Percentiles rank a stretch among this genome's conserved stretches.
Conservation (phyloP, 2,113 vertebrate genomes). For the Prunella fulvescens region DNA sequence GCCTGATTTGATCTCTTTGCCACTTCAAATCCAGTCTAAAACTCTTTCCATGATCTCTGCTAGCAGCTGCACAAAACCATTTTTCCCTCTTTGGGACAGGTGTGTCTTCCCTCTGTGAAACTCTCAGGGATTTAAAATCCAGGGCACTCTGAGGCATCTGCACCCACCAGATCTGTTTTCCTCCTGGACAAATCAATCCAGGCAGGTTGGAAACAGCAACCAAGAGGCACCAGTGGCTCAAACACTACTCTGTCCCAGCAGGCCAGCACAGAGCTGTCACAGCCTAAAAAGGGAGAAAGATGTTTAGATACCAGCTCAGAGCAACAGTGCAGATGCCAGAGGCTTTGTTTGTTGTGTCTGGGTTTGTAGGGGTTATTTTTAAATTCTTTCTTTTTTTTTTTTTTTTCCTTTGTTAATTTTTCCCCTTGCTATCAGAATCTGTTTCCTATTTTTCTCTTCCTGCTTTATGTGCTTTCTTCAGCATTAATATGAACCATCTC, state of each 20-base stretch:
- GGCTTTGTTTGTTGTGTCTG: background rate
- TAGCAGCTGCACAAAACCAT: too few species aligned
- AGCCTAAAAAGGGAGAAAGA: background rate
- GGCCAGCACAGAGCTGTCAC: background rate
- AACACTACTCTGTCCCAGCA: background rate
- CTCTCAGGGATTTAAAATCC: background rate
- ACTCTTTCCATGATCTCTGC: background rate
- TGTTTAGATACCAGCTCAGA: background rate
- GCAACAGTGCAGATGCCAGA: background rate
- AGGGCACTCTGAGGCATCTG: background rate
- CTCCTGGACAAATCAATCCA: background rate
- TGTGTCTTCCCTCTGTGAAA: background rate
- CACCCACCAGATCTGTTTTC: background rate
- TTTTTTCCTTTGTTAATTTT: accelerated
- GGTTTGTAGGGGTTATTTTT: background rate
- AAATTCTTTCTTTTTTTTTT: accelerated
- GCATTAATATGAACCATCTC: background rate
- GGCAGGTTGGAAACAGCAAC: background rate
- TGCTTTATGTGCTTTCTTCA: background rate
- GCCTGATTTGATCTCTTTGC: background rate
- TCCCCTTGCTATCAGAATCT: background rate
- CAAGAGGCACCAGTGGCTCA: background rate
- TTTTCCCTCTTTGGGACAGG: background rate
- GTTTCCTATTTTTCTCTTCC: background rate
- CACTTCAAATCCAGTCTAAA: background rate